Percentiles rank a stretch among this genome's conserved stretches.
Conservation (phyloP, 2,797 vertebrate species). For the Anas bahamensis region DNA sequence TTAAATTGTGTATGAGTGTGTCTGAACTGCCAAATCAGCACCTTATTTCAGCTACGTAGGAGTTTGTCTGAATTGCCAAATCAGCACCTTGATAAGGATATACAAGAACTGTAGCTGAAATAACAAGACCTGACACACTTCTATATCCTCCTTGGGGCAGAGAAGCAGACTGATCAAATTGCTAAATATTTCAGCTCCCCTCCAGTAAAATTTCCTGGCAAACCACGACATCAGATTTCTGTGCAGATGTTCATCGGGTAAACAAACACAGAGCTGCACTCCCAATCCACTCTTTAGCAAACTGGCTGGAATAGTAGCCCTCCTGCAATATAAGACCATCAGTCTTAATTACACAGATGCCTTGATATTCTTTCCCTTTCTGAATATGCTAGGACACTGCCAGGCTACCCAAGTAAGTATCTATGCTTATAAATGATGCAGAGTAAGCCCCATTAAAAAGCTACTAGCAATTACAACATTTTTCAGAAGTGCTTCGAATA, state of each 20-base stretch:
- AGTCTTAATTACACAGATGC: constrained; percentile 30
- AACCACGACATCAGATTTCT: background rate
- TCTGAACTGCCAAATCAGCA: background rate
- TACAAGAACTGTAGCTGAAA: background rate
- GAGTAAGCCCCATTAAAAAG: background rate
- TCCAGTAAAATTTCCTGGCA: constrained; percentile 8
- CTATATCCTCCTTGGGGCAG: background rate
- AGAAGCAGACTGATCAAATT: background rate
- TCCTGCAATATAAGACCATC: background rate
- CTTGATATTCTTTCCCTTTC: background rate
- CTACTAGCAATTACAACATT: fast-evolving
- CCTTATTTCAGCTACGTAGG: background rate
- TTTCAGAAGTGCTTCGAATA: background rate
- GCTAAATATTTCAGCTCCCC: constrained; percentile 30
- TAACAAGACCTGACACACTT: constrained; percentile 16
- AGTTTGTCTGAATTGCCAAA: background rate
- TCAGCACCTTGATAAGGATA: background rate
- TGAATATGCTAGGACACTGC: background rate
- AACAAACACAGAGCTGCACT: background rate
- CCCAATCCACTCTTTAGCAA: background rate
- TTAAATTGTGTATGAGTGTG: background rate
- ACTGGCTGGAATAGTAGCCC: background rate
- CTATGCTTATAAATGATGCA: background rate
- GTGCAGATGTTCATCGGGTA: background rate
- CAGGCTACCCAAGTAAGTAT: background rate